Evolutionary conservation across 2,113 vertebrate species (phyloP).

Genomic region (Onychorhynchus coronatus): DNA sequence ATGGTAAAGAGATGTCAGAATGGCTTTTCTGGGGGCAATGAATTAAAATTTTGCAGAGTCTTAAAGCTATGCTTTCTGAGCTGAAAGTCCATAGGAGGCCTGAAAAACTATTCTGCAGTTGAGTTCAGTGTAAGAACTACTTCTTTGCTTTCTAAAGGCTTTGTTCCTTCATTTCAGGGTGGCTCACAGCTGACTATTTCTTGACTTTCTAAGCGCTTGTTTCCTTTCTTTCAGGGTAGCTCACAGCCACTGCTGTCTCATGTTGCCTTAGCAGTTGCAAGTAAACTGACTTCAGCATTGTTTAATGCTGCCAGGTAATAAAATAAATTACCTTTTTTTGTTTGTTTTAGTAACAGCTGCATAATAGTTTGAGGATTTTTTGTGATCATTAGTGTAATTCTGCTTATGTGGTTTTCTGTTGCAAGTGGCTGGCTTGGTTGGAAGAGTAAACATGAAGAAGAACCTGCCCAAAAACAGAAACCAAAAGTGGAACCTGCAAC

Average conservation of each 20-base stretch:
- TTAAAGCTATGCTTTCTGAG: conserved; percentile 32
- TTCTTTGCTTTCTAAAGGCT: conserved; percentile 18
- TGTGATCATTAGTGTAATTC: not conserved
- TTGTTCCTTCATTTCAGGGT: conserved; percentile 71
- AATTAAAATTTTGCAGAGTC: conserved; percentile 36
- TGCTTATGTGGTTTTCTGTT: not conserved
- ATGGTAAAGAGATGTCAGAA: conserved; percentile 10
- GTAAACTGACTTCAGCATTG: conserved; percentile 95
- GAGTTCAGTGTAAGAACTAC: conserved; percentile 20
- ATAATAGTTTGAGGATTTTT: not conserved
- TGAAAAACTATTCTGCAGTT: conserved; percentile 34
- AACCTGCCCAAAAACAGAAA: conserved; percentile 87
- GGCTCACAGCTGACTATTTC: conserved; percentile 72
- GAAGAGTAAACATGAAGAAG: conserved; percentile 91
- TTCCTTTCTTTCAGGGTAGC: conserved; percentile 82
- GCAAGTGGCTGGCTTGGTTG: conserved; percentile 95
- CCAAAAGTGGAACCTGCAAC: conserved; percentile 95
- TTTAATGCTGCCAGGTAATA: conserved; percentile 95
- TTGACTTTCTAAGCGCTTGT: not conserved
- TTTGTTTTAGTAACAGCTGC: not conserved
- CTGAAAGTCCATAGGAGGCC: not conserved
- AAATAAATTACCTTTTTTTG: not conserved
- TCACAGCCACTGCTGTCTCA: conserved; percentile 94
- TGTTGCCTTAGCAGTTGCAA: conserved; percentile 96
- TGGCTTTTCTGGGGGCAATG: conserved; percentile 14